Percentiles rank a stretch among this genome's conserved stretches.
phyloP scores from a whole-genome alignment of 2,113 vertebrate species.

The Dipodomys ordii region DNA sequence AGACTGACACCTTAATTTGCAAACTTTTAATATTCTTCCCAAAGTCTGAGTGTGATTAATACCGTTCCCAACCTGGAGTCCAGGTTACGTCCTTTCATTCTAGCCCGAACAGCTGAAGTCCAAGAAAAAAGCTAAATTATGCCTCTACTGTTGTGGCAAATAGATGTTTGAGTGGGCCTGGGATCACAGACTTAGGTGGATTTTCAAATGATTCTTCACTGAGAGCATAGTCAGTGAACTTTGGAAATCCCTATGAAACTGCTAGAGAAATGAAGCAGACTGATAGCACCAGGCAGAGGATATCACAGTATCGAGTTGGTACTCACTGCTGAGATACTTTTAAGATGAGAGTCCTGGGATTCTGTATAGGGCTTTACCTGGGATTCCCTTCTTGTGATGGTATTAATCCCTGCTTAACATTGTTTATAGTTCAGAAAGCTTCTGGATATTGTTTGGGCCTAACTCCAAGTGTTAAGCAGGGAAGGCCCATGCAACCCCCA shows the following conservation, averaged over 20 bases:
- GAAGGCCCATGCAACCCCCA: neutral
- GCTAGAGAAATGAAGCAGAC: neutral
- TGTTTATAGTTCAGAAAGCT: neutral
- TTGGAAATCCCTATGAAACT: no score
- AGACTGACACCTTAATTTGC: neutral
- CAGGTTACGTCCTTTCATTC: neutral
- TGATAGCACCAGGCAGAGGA: neutral
- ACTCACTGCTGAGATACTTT: neutral
- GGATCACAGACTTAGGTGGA: neutral
- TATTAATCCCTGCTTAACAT: neutral
- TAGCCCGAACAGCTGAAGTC: neutral
- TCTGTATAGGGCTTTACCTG: neutral
- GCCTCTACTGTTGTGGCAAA: neutral
- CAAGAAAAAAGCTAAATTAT: neutral
- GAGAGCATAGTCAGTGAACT: neutral
- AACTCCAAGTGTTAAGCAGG: neutral
- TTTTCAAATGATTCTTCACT: neutral
- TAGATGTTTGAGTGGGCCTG: neutral
- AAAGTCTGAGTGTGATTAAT: neutral
- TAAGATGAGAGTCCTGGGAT: neutral
- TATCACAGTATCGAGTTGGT: accelerated
- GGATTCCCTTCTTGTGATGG: neutral
- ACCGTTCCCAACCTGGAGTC: neutral
- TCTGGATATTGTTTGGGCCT: neutral
- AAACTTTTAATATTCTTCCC: neutral